phyloP scores from a whole-genome alignment of 1,140 invertebrate genomes.

The Neelides sp. region DNA sequence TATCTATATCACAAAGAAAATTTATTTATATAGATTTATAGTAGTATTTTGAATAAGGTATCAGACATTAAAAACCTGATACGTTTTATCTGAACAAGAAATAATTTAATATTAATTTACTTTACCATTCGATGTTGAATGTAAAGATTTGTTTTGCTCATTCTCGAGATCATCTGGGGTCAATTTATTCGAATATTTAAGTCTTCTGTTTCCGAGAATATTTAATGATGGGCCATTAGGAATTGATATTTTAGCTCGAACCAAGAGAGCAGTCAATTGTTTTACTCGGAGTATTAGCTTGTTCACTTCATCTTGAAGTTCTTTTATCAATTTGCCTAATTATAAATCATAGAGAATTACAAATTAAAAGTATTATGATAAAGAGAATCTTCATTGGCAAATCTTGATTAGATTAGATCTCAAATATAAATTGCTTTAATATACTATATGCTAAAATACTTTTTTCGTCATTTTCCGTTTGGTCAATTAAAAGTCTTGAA shows the following conservation, averaged over 20 bases:
- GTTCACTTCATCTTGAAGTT: constrained; percentile 38
- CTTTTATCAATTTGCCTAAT: constrained; percentile 36
- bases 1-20: neutral
- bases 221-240: constrained; percentile 31
- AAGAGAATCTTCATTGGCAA: neutral
- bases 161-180: constrained; percentile 7
- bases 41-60: neutral
- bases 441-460: constrained; percentile 14
- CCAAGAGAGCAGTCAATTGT: constrained; percentile 37
- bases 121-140: neutral
- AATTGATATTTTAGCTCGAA: constrained; percentile 37
- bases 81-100: no score
- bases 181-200: constrained; percentile 16
- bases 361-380: neutral
- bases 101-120: neutral
- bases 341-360: neutral
- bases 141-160: neutral
- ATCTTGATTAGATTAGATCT: neutral
- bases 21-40: neutral
- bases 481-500: constrained; percentile 20
- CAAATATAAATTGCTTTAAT: neutral
- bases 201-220: constrained; percentile 16
- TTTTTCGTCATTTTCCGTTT: constrained; percentile 27
- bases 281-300: constrained; percentile 38
- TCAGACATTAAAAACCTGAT: neutral